phyloP scores from a whole-genome alignment of 2,113 vertebrate genomes.

The Orthochromis malagaraziensis region DNA sequence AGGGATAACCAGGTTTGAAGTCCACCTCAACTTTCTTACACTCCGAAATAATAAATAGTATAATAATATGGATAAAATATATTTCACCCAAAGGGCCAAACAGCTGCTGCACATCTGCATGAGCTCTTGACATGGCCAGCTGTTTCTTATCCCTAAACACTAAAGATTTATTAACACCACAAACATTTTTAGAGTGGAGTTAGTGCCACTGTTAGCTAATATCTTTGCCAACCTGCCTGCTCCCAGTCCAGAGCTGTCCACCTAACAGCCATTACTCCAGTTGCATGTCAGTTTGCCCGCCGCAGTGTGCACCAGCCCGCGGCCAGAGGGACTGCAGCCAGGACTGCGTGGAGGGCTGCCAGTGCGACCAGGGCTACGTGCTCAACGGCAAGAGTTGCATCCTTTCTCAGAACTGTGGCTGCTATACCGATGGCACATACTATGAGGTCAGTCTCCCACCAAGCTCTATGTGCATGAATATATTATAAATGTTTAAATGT shows the following conservation, averaged over 20 bases:
- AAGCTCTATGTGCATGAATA: not conserved
- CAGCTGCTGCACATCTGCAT: not conserved
- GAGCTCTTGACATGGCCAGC: not conserved
- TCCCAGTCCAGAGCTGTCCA: conserved; percentile 84
- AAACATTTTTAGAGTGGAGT: not conserved
- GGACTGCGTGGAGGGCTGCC: conserved; percentile 95
- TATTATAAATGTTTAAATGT: not conserved
- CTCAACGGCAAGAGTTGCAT: conserved; percentile 93
- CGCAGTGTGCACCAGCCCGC: conserved; percentile 88
- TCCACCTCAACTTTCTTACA: not conserved
- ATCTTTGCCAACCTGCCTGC: not conserved
- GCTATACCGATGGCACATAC: conserved; percentile 92
- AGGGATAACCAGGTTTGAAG: not conserved
- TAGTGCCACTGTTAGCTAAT: not conserved
- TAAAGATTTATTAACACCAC: not conserved
- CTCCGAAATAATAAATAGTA: fast-evolving
- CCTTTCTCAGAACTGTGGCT: conserved; percentile 91
- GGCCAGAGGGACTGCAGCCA: conserved; percentile 90
- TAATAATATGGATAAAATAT: fast-evolving
- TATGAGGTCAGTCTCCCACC: conserved; percentile 79
- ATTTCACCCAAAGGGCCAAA: not conserved
- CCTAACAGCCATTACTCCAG: conserved; percentile 93
- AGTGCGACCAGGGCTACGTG: conserved; percentile 89
- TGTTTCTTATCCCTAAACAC: not conserved
- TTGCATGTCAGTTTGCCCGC: conserved; percentile 89